Evolutionary conservation across 1,140 invertebrate genomes (phyloP).

Genomic region (Drosophila melanica): DNA sequence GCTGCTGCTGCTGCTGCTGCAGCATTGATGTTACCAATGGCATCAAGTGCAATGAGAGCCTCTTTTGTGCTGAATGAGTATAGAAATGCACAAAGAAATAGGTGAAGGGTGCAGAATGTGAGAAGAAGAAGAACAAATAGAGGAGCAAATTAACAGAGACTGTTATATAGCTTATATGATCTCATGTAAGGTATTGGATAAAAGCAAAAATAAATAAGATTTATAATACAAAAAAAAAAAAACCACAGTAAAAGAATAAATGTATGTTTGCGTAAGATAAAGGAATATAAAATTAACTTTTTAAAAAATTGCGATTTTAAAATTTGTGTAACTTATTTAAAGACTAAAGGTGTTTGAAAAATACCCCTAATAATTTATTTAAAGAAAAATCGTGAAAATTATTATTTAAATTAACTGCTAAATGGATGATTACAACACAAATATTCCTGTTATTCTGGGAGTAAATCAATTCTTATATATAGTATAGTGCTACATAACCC

Average conservation of each 20-base stretch:
- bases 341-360: no score
- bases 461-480: neutral
- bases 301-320: no score
- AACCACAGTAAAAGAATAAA: no score
- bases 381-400: neutral
- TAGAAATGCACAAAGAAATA: slow-evolving; percentile 35
- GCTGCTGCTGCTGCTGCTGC: slow-evolving; percentile 13
- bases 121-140: neutral
- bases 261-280: no score
- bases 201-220: no score
- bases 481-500: neutral
- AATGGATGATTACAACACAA: neutral
- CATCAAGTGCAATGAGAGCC: slow-evolving; percentile 34
- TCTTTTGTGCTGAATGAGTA: slow-evolving; percentile 14
- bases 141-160: neutral
- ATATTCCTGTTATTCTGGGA: neutral
- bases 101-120: slow-evolving; percentile 5
- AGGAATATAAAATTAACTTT: no score
- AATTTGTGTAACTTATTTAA: no score
- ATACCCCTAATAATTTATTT: neutral
- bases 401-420: neutral
- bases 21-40: slow-evolving; percentile 15
- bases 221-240: no score
- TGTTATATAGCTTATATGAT: neutral
- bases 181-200: no score